Conservation (phyloP, 2,113 vertebrate genomes). For the Nothoprocta pentlandii region DNA sequence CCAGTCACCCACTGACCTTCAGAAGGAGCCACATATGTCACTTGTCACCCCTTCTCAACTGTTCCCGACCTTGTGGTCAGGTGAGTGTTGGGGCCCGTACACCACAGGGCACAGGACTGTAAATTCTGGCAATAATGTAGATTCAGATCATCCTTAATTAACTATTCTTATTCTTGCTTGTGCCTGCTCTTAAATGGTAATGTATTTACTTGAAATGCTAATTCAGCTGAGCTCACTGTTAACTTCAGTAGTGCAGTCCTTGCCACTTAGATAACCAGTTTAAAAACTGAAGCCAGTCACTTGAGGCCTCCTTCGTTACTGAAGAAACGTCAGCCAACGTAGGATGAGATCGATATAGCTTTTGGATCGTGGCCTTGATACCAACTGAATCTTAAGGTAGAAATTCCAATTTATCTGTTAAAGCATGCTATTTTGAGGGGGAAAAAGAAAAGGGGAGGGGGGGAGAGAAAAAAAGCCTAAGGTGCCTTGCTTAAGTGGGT, state of each 20-base stretch:
- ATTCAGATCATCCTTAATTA: constrained; percentile 15
- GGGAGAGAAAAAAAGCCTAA: neutral
- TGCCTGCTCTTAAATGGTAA: neutral
- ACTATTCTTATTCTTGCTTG: constrained; percentile 28
- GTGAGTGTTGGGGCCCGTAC: rapidly evolving
- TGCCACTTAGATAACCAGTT: neutral
- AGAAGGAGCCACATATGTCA: rapidly evolving
- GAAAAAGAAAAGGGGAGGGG: too few relatives aligned
- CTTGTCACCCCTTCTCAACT: neutral
- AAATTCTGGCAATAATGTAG: neutral
- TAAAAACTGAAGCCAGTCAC: neutral
- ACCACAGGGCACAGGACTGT: neutral
- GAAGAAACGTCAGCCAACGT: neutral
- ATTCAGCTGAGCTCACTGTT: neutral
- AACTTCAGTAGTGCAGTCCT: neutral
- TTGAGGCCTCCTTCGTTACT: neutral
- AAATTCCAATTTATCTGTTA: neutral
- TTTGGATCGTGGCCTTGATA: neutral
- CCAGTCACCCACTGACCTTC: neutral
- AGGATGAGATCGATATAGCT: neutral
- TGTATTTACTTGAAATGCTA: neutral
- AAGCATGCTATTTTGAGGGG: neutral
- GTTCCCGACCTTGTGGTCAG: neutral
- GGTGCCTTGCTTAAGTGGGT: neutral
- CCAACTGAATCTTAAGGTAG: neutral